Evolutionary conservation across 30 jellyfish, hydroid and myxozoan species (phyloP), one percentile per base, ranked within the genome.

Genomic region (Hydractinia echinata): DNA sequence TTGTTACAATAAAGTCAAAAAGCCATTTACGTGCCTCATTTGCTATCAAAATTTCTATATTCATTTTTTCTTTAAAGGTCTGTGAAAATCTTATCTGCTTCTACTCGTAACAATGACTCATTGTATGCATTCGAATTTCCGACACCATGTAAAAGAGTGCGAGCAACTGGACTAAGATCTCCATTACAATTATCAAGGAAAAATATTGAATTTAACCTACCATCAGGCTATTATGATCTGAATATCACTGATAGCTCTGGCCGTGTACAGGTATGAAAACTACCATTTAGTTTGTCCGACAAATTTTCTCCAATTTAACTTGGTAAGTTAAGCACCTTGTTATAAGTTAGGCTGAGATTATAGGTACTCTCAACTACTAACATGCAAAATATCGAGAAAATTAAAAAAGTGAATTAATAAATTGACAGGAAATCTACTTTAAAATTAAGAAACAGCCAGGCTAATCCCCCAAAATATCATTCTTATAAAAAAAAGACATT

Each of bases 181-280:
- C 99, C 99, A 8, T 67, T 93, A 89, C 95, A 87, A 67, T 74
- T 93, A 39, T 87, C 99, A 48, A 81, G 69, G 58, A 79, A 79
- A 5, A 84, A 70, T 7, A 62, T 93, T 39, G 52, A 51, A 49
- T 93, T 87, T 83, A 49, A 49, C 4, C 81, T 93, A 48, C 96
- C 99, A 8, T 72, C 96, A 39, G 95, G 96, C 51, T 93, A 93
- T 70, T 82, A 66, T 86, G 97, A 91, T 8, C 90, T 91, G 86
- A 94, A 94, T 7, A 79, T 91, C 19, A 94, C 85, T 58, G 90
- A 79, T 61, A 71, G 73, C 21, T 90, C 97, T 5, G 97, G 97
- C n/a, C 62, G 97, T 78, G 81, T 79, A 14, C 74, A 83, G 53
- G 97, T 91, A 72, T 55, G 91, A 13, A 13, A 30, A 30, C 44